phyloP scores from a whole-genome alignment of 2,888 invertebrate species.

The Ypsolopha scabrella region DNA sequence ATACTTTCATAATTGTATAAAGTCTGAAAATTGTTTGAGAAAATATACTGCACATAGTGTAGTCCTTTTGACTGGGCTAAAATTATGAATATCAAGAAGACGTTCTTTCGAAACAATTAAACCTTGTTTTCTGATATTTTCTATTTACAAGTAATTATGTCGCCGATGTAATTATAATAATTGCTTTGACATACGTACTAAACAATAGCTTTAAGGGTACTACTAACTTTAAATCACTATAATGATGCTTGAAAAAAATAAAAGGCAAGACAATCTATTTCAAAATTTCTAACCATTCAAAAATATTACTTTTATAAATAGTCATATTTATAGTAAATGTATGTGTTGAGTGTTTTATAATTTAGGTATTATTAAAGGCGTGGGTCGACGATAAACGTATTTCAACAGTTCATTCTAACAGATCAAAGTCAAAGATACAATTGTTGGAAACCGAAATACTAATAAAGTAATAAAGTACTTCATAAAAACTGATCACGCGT shows the following conservation, averaged over 20 bases:
- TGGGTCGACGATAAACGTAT: background rate
- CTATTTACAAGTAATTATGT: slow-evolving; percentile 51
- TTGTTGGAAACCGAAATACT: background rate
- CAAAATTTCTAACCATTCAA: background rate
- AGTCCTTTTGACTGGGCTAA: too few species aligned
- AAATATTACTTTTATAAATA: background rate
- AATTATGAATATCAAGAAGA: slow-evolving; percentile 36
- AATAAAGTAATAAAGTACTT: background rate
- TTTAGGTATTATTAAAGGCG: background rate
- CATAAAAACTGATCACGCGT: too few species aligned
- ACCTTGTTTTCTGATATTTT: slow-evolving; percentile 28
- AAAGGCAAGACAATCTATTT: background rate
- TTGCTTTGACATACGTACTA: slow-evolving; percentile 57
- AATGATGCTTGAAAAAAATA: background rate
- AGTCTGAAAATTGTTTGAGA: too few species aligned
- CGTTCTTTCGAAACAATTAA: slow-evolving; percentile 56
- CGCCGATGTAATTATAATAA: slow-evolving; percentile 59
- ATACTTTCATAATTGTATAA: too few species aligned
- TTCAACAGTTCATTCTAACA: background rate
- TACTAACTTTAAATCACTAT: background rate
- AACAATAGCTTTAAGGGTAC: slow-evolving; percentile 29
- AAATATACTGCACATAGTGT: too few species aligned
- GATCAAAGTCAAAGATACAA: background rate
- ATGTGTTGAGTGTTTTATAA: too few species aligned
- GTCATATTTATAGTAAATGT: too few species aligned